Conservation (phyloP, 2,113 vertebrate species). For the Cebus imitator region DNA sequence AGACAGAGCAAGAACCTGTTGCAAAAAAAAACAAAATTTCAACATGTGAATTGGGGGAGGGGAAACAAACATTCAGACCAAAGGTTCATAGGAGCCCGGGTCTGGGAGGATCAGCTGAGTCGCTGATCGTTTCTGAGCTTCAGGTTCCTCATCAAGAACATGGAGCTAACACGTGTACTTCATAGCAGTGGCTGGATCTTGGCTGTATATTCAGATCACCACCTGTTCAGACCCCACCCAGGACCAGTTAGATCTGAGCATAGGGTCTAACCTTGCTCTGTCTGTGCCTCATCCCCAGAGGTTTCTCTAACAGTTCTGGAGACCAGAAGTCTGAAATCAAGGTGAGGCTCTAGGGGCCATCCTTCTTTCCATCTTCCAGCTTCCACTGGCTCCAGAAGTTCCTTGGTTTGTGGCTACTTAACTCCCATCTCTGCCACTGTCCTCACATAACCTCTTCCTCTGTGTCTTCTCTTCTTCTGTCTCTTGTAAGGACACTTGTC, state of each 20-base stretch:
- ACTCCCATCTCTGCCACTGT: neutral
- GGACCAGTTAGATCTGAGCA: neutral
- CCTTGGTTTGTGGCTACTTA: neutral
- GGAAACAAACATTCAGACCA: neutral
- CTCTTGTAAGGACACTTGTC: neutral
- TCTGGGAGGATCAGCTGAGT: neutral
- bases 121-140: neutral
- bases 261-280: neutral
- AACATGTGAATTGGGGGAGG: neutral
- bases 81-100: neutral
- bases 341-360: too few relatives aligned
- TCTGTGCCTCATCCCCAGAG: neutral
- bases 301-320: neutral
- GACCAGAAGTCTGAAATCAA: neutral
- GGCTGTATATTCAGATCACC: neutral
- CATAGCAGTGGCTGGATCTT: neutral
- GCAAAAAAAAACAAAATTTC: too few relatives aligned
- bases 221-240: neutral
- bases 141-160: neutral
- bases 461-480: neutral
- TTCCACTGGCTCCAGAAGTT: neutral
- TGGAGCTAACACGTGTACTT: neutral
- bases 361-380: neutral
- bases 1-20: too few relatives aligned
- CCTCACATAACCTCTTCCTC: neutral